Base-by-base conservation (phyloP, 2,888 invertebrate genomes). In the Drosophila monieri region DNA sequence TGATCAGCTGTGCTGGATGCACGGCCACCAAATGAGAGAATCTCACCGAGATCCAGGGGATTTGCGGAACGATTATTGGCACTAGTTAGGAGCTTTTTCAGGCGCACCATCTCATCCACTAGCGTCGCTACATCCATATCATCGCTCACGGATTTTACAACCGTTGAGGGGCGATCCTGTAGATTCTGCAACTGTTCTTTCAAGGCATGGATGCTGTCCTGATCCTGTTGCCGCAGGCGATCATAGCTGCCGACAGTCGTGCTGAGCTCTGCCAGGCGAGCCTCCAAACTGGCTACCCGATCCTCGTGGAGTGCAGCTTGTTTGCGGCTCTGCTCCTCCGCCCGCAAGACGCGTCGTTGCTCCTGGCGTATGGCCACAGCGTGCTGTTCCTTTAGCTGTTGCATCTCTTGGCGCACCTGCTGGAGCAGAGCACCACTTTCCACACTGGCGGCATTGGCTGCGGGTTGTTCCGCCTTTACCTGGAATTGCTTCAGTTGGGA, bases 201-300 rank as follows among this genome's bases (percentile, higher is more conserved):
- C 9, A 62, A 96, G 88, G 90, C 94, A 71, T 94, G 94, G 80
- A 97, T 96, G 14, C 94, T 93, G 57, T 93, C 93, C 89, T 95
- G 95, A 91, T 97, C 97, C 66, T 94, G 93, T 54, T 95, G 94
- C 2, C 95, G 91, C 8, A 94, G 90, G 59, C 95, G 92, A 88
- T 97, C 96, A 83, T 96, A 96, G 68, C 93, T 94, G 0, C 96
- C 97, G 3, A 97, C 94, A 0, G 95, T 95, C 58, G 94, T 94
- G 0, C 96, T 96, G 27, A 97, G 91, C 86, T 97, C 97, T 0
- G 96, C 95, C 15, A 97, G 90, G 72, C 94, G 93, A 3, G 94
- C 93, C 90, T 97, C 97, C 53, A 97, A 92, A 51, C 94, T 93
- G 0, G 95, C 95, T 0, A 97, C 96, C 66, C 96, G 92, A 59